Base-by-base conservation (phyloP, 2,113 vertebrate species). In the Ellobius talpinus region DNA sequence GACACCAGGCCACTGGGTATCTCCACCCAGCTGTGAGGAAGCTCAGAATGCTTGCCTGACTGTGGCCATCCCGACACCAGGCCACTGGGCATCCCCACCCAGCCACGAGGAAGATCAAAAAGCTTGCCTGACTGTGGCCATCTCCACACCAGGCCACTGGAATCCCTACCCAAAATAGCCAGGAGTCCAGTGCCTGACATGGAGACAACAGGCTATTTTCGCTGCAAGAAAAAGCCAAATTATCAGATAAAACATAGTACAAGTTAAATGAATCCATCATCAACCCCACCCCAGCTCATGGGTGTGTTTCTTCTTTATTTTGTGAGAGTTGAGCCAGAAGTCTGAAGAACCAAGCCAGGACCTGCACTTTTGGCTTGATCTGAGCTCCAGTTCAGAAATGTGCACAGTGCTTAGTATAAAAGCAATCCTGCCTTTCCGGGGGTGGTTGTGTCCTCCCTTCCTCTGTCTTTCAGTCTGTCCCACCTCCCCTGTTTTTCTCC, bases 251-350 rank as follows among this genome's bases (percentile, higher is more conserved):
- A 94, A 68, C 70, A 14, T 4, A 45, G 81, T 26, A 36, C 65
- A 96, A n/a, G 5, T 72, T 47, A n/a, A 66, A 92, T 73, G 70
- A 89, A 89, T 77, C 39, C n/a, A 19, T 66, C 72, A 90, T 16
- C 58, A 11, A 0, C 81, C 52, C 17, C 47, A 36, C 39, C 79
- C 55, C 0, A 61, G 17, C 86, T 89, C 76, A 45, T 39, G 76
- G 33, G 66, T 39, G 16, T 91, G 90, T 73, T 93, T 96, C 73
- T 93, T 76, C 52, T 63, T 96, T 45, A 52, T 7, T 77, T 29
- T n/a, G 19, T 88, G 55, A 96, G 81, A 90, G 10, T 82, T 14
- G 3, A 66, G 16, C 76, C 72, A 89, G 61, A 90, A 81, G 31
- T 81, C 88, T 78, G 72, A 90, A 36, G 76, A 85, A 36, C 52